Conservation (phyloP, 1,140 invertebrate genomes). For the Spodoptera litura region DNA sequence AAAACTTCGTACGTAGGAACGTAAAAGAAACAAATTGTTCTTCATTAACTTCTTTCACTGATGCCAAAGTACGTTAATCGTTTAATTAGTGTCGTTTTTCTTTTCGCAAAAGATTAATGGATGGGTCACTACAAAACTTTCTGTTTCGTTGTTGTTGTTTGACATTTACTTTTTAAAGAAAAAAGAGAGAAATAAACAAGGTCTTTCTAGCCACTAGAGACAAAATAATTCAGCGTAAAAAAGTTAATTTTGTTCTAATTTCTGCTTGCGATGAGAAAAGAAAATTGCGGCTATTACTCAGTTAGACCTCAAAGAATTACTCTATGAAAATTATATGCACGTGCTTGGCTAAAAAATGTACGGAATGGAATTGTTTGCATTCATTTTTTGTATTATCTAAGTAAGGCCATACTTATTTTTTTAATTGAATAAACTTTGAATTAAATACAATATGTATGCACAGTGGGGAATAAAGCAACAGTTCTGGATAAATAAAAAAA, state of each 20-base stretch:
- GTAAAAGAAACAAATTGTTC: neutral
- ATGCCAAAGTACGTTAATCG: slow-evolving; percentile 12
- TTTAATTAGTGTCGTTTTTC: neutral
- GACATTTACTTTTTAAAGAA: too few relatives aligned
- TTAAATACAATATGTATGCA: too few relatives aligned
- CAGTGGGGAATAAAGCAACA: too few relatives aligned
- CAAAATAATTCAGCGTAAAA: neutral
- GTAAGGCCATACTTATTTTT: too few relatives aligned
- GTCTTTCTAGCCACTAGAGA: neutral
- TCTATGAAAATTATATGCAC: too few relatives aligned
- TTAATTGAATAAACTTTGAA: too few relatives aligned
- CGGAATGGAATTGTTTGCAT: too few relatives aligned
- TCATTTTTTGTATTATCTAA: too few relatives aligned
- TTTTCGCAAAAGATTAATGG: slow-evolving; percentile 2
- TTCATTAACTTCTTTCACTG: neutral
- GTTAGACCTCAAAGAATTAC: too few relatives aligned
- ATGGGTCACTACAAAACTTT: slow-evolving; percentile 11
- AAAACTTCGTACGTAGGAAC: neutral
- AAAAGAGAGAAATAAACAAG: neutral
- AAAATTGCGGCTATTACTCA: too few relatives aligned
- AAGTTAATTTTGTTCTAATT: neutral
- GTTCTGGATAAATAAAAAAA: too few relatives aligned
- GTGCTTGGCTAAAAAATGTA: too few relatives aligned
- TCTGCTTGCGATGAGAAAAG: neutral
- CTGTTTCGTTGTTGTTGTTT: neutral